Conservation (phyloP, 2,888 invertebrate species). For the Pinctada fucata region DNA sequence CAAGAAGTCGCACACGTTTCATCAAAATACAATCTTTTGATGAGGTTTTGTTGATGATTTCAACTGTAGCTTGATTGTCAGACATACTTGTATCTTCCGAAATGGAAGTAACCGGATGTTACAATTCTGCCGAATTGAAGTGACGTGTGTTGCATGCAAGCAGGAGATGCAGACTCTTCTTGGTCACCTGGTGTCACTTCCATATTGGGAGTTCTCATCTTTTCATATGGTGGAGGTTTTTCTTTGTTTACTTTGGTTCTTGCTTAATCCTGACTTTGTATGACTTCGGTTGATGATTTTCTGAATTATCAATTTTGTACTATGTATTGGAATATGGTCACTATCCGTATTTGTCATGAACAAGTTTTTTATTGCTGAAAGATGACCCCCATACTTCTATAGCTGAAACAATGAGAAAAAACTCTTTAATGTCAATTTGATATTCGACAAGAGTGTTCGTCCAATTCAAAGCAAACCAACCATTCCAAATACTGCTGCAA, state of each 20-base stretch:
- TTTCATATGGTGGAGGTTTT: too few species aligned
- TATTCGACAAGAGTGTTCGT: not conserved
- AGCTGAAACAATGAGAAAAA: slow-evolving; percentile 34
- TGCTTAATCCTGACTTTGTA: slow-evolving; percentile 33
- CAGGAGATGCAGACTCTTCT: too few species aligned
- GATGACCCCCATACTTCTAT: slow-evolving; percentile 34
- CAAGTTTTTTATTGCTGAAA: slow-evolving; percentile 34
- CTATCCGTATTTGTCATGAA: too few species aligned
- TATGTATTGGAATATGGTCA: too few species aligned
- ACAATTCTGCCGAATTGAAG: too few species aligned
- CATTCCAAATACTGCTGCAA: slow-evolving; percentile 13
- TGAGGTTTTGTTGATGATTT: not conserved
- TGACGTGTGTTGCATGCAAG: too few species aligned
- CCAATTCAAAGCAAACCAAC: slow-evolving; percentile 17
- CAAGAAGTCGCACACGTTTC: slow-evolving; percentile 30
- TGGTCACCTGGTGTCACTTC: too few species aligned
- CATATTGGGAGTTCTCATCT: too few species aligned
- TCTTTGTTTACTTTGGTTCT: not conserved
- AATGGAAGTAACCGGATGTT: too few species aligned
- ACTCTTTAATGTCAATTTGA: slow-evolving; percentile 13
- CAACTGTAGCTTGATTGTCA: too few species aligned
- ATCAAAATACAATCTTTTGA: slow-evolving; percentile 25
- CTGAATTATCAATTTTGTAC: too few species aligned
- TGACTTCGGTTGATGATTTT: not conserved
- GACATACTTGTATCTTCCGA: too few species aligned